Base-by-base conservation (phyloP, 1,140 invertebrate genomes). In the Meteorus sp. region DNA sequence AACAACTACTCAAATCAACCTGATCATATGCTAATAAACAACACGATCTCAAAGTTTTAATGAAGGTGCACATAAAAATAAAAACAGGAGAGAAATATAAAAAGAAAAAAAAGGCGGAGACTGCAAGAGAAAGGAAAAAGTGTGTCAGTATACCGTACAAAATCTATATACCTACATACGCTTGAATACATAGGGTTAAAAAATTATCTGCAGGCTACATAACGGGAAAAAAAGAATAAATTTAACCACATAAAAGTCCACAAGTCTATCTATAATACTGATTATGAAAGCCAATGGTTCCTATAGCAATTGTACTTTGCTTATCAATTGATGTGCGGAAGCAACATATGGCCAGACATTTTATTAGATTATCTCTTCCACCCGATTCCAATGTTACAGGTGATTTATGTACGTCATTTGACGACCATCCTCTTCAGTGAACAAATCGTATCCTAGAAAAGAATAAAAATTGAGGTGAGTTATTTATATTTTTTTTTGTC, bases 331-430 rank as follows among this genome's bases (percentile, higher is more conserved):
- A 75, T 76, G 73, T 72, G 62, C 50, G 50, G 25, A 56, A 39
- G 59, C 50, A 57, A 69, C 75, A 77, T 69, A 76, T 78, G 76
- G 72, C 52, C 61, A n/a, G n/a, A n/a, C n/a, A n/a, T 61, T 71
- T 67, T 67, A 73, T 67, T 65, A 68, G 71, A 73, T 74, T 74
- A 74, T 67, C 70, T 51, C 60, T 33, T 59, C n/a, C n/a, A 69
- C 61, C 69, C 64, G 62, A 63, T 69, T 67, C 17, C 7, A 9
- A 19, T 44, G 11, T 64, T 50, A 48, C 55, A 7, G 41, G 4
- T 35, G 15, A 1, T 43, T 7, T 9, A 25, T 33, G 51, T 8
- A 17, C 15, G 19, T 43, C 55, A 39, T 13, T 39, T 39, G 8
- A 39, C 35, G 8, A 39, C 35, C 35, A 39, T n/a, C 29, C 51